Evolutionary conservation across 1,140 invertebrate genomes (phyloP).

Genomic region (Lepidurus packardi): DNA sequence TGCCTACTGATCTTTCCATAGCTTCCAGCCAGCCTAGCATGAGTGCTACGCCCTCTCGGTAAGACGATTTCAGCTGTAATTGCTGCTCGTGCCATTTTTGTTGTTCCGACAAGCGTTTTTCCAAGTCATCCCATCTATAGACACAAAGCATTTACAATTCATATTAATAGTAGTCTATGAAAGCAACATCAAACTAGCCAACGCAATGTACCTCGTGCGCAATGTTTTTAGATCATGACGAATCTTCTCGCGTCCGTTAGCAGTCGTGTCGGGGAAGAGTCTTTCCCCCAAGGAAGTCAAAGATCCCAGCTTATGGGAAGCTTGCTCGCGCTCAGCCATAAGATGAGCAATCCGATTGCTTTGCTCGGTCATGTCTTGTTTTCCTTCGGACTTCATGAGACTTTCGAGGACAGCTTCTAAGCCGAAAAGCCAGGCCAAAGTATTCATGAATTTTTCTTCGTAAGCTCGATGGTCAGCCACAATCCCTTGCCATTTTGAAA

Average conservation of each 20-base stretch:
- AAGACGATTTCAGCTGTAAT: constrained; percentile 72
- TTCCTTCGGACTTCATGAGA: constrained; percentile 42
- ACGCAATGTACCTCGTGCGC: constrained; percentile 50
- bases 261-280: constrained; percentile 82
- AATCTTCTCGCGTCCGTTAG: constrained; percentile 79
- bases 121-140: constrained; percentile 71
- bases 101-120: constrained; percentile 69
- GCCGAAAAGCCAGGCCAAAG: constrained; percentile 67
- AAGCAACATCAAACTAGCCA: background rate
- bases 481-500: constrained; percentile 76
- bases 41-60: constrained; percentile 77
- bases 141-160: background rate
- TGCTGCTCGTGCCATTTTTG: constrained; percentile 79
- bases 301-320: constrained; percentile 64
- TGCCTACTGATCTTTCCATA: constrained; percentile 71
- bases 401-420: constrained; percentile 54
- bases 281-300: constrained; percentile 72
- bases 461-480: constrained; percentile 78
- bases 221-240: constrained; percentile 69
- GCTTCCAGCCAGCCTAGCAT: constrained; percentile 77
- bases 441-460: constrained; percentile 66
- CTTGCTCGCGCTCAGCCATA: constrained; percentile 73
- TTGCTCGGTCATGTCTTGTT: constrained; percentile 49
- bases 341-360: constrained; percentile 48
- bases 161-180: background rate